Base-by-base conservation (phyloP, 1,140 invertebrate genomes). In the Formica selysi region DNA sequence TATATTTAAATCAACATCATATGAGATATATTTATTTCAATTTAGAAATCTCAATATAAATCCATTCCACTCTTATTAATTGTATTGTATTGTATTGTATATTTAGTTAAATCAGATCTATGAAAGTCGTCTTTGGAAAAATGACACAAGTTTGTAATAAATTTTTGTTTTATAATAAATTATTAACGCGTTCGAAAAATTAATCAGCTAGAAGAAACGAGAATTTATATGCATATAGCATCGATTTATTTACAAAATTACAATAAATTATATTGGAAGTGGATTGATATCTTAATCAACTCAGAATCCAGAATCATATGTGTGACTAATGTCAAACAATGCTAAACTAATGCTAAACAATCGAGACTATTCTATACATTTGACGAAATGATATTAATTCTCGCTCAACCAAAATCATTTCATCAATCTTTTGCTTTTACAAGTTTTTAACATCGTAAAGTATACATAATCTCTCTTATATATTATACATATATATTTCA, bases 161-260 rank as follows among this genome's bases (percentile, higher is more conserved):
- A 68, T 0, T 59, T 16, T 59, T 22, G 10, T 54, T 13, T 70
- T 6, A 38, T 11, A n/a, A n/a, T 70, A 5, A 3, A 8, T 54
- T 13, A 80, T 65, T 11, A 22, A n/a, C 26, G 8, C n/a, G 29
- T 19, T 13, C n/a, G 13, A 51, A 6, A 13, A 1, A 29, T 64
- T 41, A 8, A 71, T 59, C 16, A 32, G 10, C 2, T 29, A 6
- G 6, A 19, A 29, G n/a, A 26, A 51, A 64, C 19, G 16, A 51
- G 0, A 13, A 76, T 6, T 29, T 38, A 59, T 51, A 51, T 13
- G 32, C 16, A 51, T n/a, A 22, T 61, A 41, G 32, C 64, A 67
- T 71, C 13, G 6, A 74, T 76, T 78, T 89, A 88, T 89, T 85
- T 89, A 87, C 86, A 87, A 80, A 88, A 88, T 85, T 86, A 67